phyloP scores from a whole-genome alignment of 2,113 vertebrate genomes.

The rat (Rattus norvegicus) region DNA sequence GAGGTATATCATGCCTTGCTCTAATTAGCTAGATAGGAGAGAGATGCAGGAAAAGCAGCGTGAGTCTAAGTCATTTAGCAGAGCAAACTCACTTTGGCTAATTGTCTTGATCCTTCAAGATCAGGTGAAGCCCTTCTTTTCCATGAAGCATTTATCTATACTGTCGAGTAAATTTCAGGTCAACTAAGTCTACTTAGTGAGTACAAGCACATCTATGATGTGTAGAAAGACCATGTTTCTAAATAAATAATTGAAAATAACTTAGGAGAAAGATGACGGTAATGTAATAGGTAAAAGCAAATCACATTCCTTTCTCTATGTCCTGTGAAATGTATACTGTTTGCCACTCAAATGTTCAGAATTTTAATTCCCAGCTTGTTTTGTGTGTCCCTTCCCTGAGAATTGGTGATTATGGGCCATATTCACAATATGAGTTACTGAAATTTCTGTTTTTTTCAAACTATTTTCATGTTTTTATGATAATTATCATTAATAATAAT shows the following conservation, averaged over 20 bases:
- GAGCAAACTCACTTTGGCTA: background rate
- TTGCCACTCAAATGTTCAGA: background rate
- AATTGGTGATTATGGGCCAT: background rate
- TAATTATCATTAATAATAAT: too few relatives aligned
- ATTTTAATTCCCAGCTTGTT: background rate
- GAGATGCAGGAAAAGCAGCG: background rate
- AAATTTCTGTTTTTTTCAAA: background rate
- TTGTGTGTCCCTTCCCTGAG: background rate
- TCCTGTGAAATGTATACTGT: too few relatives aligned
- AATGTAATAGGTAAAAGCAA: background rate
- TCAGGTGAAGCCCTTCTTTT: background rate
- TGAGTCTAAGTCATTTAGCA: too few relatives aligned
- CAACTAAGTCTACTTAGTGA: background rate
- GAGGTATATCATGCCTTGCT: too few relatives aligned
- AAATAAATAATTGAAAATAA: background rate
- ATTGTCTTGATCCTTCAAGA: background rate
- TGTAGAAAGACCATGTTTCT: background rate
- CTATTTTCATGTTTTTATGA: too few relatives aligned
- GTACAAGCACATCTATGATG: background rate
- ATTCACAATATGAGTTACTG: background rate
- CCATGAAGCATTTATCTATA: background rate
- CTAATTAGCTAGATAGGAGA: too few relatives aligned
- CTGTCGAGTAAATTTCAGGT: background rate
- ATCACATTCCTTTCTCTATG: background rate
- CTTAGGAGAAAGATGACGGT: too few relatives aligned